A percentile compares a stretch with the other conserved stretches of the same genome.
Conservation (phyloP, 2,113 vertebrate species). For the Silurus meridionalis region DNA sequence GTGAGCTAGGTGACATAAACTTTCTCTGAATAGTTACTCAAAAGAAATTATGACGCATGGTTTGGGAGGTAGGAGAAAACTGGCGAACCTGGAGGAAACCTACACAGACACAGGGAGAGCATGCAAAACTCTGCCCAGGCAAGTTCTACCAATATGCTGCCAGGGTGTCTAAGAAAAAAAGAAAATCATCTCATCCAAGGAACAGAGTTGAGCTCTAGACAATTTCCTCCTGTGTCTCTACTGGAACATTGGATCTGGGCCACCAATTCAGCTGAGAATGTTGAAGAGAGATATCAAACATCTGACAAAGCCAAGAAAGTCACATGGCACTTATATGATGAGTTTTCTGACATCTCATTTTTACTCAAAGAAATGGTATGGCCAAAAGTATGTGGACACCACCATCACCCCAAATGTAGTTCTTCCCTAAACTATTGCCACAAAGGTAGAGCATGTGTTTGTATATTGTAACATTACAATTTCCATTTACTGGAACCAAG, state of each 20-base stretch:
- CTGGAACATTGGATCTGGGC: constrained; percentile 15
- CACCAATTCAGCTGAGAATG: constrained; percentile 21
- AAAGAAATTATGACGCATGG: neutral
- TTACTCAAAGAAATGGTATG: neutral
- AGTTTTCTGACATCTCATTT: neutral
- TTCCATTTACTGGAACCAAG: neutral
- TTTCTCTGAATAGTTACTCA: neutral
- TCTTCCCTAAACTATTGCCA: neutral
- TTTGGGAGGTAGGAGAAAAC: neutral
- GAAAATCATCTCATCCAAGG: neutral
- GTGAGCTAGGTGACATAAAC: neutral
- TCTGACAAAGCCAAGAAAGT: constrained; percentile 9
- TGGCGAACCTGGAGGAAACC: neutral
- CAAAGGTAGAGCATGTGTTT: neutral
- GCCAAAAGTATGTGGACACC: neutral
- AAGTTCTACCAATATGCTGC: neutral
- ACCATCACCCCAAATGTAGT: neutral
- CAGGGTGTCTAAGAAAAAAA: neutral
- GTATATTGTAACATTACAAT: neutral
- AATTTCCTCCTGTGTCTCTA: neutral
- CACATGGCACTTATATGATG: neutral
- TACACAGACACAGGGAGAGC: too few species aligned
- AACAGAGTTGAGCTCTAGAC: neutral
- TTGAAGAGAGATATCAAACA: constrained; percentile 18
- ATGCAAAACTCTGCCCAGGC: too few species aligned